Evolutionary conservation across 2,113 vertebrate genomes (phyloP).

Genomic region (Gnathonemus longibarbis): DNA sequence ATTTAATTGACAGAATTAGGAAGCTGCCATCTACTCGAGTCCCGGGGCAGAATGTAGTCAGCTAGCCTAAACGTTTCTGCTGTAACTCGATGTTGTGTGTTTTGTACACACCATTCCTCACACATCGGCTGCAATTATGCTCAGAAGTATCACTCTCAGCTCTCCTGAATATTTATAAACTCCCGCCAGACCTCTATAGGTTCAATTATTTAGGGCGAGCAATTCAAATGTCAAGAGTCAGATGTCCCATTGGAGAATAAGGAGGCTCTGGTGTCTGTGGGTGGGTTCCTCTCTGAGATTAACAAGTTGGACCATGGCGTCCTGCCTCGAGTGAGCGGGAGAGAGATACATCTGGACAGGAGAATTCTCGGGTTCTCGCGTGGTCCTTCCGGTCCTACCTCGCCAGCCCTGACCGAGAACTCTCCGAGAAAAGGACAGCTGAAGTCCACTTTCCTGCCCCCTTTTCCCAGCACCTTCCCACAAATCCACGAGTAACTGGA

Average conservation of each 20-base stretch:
- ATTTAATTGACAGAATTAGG: background rate
- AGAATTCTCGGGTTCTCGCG: background rate
- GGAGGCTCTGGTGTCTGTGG: background rate
- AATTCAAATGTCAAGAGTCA: background rate
- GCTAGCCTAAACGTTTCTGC: background rate
- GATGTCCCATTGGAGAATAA: background rate
- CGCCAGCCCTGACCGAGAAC: background rate
- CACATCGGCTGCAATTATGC: background rate
- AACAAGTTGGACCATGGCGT: background rate
- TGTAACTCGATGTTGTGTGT: background rate
- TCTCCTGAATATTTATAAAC: background rate
- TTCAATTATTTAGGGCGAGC: background rate
- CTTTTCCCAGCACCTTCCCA: background rate
- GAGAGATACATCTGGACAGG: background rate
- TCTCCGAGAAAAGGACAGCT: background rate
- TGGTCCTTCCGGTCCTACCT: background rate
- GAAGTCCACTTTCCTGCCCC: background rate
- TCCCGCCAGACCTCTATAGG: background rate
- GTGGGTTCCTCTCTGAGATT: background rate
- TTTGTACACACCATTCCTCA: constrained; percentile 1
- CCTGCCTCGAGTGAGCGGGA: background rate
- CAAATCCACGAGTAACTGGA: background rate
- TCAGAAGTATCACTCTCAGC: background rate
- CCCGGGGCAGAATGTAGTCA: no score
- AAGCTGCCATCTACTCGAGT: background rate